Percentiles rank a stretch among this genome's conserved stretches.
These are phyloP conservation scores for Ennomos fuscantarius DNA, from an alignment of 2,888 invertebrate genomes.

Conservation along the genomic window DNA sequence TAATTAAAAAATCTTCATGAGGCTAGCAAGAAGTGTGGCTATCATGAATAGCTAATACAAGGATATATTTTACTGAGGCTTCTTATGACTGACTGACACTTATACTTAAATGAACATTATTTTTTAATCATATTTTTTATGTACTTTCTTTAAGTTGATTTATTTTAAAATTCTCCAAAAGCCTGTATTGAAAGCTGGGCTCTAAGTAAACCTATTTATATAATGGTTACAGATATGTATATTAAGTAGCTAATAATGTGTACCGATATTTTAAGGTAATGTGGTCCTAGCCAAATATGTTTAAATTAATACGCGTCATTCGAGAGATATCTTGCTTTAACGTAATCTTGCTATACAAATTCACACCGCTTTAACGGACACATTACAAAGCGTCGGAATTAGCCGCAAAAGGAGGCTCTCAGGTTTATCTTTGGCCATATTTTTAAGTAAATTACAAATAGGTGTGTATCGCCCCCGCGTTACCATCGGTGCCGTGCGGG, in stretches of 20 bases:
- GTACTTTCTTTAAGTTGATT: too few species aligned
- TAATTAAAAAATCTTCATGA: too few species aligned
- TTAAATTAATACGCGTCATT: conserved; percentile 34
- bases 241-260: background rate
- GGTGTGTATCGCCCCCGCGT: conserved; percentile 66
- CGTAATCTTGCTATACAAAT: conserved; percentile 48
- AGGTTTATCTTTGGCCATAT: conserved; percentile 76
- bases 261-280: background rate
- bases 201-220: too few species aligned
- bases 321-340: conserved; percentile 32
- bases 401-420: conserved; percentile 65
- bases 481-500: conserved; percentile 78
- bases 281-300: conserved; percentile 3
- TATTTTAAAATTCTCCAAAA: too few species aligned
- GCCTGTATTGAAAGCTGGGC: too few species aligned
- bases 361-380: conserved; percentile 54
- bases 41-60: too few species aligned
- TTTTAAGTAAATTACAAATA: conserved; percentile 84
- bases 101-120: too few species aligned
- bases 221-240: background rate
- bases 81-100: too few species aligned
- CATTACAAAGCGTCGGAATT: conserved; percentile 63
- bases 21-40: too few species aligned
- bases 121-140: too few species aligned
- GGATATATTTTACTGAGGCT: too few species aligned